These are phyloP conservation scores for Polylopha cassiicola DNA, from an alignment of 2,888 invertebrate genomes.

Conservation along the genomic window DNA sequence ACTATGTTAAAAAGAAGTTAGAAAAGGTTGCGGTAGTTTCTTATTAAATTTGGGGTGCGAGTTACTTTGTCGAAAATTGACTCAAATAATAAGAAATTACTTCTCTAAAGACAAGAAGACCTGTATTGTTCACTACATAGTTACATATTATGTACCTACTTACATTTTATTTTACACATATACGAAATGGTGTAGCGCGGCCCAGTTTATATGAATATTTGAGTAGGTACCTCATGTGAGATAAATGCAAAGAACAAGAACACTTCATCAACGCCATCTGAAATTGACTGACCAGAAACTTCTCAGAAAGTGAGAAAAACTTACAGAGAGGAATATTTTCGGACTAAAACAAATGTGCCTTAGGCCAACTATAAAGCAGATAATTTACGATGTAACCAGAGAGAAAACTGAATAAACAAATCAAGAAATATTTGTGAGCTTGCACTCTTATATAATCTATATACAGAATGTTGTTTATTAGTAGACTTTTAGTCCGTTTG, in stretches of 20 bases:
- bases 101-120: no score
- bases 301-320: slow-evolving; percentile 2
- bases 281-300: slow-evolving; percentile 1
- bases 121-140: no score
- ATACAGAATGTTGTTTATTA: not conserved
- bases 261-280: not conserved
- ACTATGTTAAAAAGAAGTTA: no score
- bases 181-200: no score
- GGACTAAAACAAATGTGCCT: slow-evolving; percentile 29
- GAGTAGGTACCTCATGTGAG: no score
- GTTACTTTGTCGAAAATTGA: no score
- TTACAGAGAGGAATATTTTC: slow-evolving; percentile 9
- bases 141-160: slow-evolving; percentile 1
- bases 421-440: not conserved
- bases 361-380: slow-evolving; percentile 33
- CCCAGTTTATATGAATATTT: no score
- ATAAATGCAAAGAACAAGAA: slow-evolving; percentile 4
- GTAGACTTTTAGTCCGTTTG: no score
- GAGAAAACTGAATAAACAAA: slow-evolving; percentile 6
- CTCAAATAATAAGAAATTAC: no score
- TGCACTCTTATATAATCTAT: not conserved
- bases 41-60: no score
- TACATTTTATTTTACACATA: not conserved
- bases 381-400: slow-evolving; percentile 37
- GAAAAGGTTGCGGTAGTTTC: no score